Evolutionary conservation across 2,113 vertebrate species (phyloP).

Genomic region (Hyla sarda): DNA sequence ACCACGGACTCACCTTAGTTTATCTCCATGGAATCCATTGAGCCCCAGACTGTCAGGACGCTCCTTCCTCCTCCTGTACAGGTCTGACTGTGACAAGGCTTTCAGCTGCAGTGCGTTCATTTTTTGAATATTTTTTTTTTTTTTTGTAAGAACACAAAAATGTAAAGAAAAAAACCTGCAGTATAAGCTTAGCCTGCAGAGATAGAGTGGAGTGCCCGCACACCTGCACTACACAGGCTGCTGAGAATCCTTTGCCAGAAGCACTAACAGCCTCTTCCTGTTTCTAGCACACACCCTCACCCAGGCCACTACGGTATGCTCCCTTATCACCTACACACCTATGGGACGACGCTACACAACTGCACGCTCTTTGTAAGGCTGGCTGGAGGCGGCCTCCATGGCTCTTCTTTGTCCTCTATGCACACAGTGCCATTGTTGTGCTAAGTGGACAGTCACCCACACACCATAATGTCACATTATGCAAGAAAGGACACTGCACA

Average conservation of each 20-base stretch:
- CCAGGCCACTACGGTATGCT: conserved; percentile 69
- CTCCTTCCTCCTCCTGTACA: conserved; percentile 90
- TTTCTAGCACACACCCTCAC: conserved; percentile 78
- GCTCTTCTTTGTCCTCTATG: conserved; percentile 37
- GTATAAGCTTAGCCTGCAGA: conserved; percentile 53
- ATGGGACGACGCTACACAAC: conserved; percentile 64
- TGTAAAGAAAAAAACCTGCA: not conserved
- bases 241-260: conserved; percentile 62
- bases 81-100: conserved; percentile 89
- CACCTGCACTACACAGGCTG: conserved; percentile 71
- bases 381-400: conserved; percentile 18
- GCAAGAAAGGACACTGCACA: not conserved
- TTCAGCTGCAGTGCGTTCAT: conserved; percentile 91
- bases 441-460: conserved; percentile 51
- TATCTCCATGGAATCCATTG: conserved; percentile 68
- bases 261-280: conserved; percentile 72
- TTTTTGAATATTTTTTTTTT: too few relatives aligned
- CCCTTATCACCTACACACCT: conserved; percentile 79
- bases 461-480: conserved; percentile 5
- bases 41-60: conserved; percentile 85
- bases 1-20: conserved; percentile 22
- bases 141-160: conserved; percentile 49
- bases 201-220: conserved; percentile 62
- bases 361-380: conserved; percentile 33
- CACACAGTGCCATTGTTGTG: conserved; percentile 52